Percentiles rank a stretch among this genome's conserved stretches.
phyloP scores from a whole-genome alignment of 64 coral and sea anemone genomes.

The Hydrozoanthus tunicans region DNA sequence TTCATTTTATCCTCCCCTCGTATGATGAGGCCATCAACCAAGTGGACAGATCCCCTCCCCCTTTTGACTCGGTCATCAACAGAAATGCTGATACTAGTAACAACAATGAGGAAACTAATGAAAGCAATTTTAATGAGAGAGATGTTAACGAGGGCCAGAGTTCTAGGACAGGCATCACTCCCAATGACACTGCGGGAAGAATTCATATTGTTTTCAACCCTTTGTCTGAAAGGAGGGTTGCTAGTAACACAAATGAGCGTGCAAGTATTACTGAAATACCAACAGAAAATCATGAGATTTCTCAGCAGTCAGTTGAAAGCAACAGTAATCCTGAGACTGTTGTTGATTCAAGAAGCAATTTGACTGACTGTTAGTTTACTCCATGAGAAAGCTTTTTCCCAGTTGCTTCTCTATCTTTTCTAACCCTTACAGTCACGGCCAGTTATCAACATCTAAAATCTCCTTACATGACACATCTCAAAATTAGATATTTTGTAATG shows the following conservation, averaged over 20 bases:
- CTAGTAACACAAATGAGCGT: background rate
- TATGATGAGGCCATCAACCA: slow-evolving; percentile 90
- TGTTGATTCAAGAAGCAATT: slow-evolving; percentile 5
- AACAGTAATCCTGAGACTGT: background rate
- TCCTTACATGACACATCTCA: too few relatives aligned
- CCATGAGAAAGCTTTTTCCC: too few relatives aligned
- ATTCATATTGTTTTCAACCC: slow-evolving; percentile 54
- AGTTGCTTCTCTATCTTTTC: too few relatives aligned
- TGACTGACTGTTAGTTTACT: slow-evolving; percentile 1
- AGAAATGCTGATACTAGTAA: slow-evolving; percentile 22
- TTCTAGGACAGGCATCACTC: background rate
- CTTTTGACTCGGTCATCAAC: slow-evolving; percentile 81
- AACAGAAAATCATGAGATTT: background rate
- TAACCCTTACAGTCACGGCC: too few relatives aligned
- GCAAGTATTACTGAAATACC: slow-evolving; percentile 22
- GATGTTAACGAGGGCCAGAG: background rate
- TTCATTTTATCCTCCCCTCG: slow-evolving; percentile 85
- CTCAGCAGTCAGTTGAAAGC: background rate
- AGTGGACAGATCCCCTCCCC: slow-evolving; percentile 65
- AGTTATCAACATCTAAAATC: too few relatives aligned
- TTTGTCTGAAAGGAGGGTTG: slow-evolving; percentile 7
- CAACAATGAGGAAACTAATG: slow-evolving; percentile 13
- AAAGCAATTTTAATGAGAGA: background rate
- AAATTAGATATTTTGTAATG: too few relatives aligned
- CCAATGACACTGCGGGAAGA: background rate